Evolutionary conservation across 2,888 invertebrate species (phyloP).

Genomic region (Euphydryas editha): DNA sequence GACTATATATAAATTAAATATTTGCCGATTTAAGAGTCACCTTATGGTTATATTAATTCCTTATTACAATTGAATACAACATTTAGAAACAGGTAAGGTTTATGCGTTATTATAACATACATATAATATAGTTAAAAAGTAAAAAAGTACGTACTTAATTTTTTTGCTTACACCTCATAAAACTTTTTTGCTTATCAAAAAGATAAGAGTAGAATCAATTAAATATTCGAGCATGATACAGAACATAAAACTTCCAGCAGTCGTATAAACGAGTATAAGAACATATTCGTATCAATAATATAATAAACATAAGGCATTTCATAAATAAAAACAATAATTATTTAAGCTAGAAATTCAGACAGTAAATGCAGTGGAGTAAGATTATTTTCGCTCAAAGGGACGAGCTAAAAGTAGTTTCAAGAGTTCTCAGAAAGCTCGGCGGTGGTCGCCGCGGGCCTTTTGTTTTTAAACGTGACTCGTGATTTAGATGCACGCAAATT

Average conservation of each 20-base stretch:
- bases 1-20: no score
- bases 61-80: no score
- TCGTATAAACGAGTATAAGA: not conserved
- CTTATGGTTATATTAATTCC: no score
- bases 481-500: slow-evolving; percentile 73
- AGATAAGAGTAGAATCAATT: not conserved
- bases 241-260: not conserved
- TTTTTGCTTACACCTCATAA: no score
- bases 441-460: slow-evolving; percentile 70
- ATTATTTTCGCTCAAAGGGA: slow-evolving; percentile 53
- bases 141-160: no score
- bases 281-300: slow-evolving; percentile 2
- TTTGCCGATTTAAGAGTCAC: no score
- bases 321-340: slow-evolving; percentile 29
- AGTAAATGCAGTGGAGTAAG: slow-evolving; percentile 47
- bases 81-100: no score
- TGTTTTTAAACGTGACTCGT: slow-evolving; percentile 77
- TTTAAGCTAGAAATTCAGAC: slow-evolving; percentile 49
- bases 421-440: slow-evolving; percentile 68
- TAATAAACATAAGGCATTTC: slow-evolving; percentile 16
- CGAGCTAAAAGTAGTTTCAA: slow-evolving; percentile 58
- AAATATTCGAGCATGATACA: not conserved
- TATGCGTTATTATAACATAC: no score
- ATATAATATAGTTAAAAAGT: no score
- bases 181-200: not conserved